Base-by-base conservation (phyloP, 1,140 invertebrate species). In the Hypothenemus hampei region DNA sequence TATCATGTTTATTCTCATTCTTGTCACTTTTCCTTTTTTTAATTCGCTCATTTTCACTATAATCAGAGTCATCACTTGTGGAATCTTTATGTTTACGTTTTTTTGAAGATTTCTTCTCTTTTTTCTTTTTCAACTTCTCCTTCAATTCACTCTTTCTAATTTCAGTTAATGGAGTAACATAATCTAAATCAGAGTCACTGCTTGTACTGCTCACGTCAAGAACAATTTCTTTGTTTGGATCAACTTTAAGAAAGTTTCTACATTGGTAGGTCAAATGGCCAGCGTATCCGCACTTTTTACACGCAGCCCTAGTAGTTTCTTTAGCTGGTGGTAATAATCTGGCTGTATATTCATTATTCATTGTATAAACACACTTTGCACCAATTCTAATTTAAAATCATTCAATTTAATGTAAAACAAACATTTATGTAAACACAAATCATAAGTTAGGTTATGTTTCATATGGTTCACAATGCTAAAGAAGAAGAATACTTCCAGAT, bases 241-340 rank as follows among this genome's bases (percentile, higher is more conserved):
- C 86, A 57, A 92, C 84, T 79, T 94, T 92, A 24, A 97, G 83
- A 73, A 97, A 97, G 72, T 98, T 98, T 64, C 93, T 75, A 72
- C 94, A 98, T 71, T 98, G 93, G 74, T 88, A 97, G 11, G 94
- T 97, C 62, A 98, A 78, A 73, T 98, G 95, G 22, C 95, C 95
- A 52, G 90, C 85, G 72, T 94, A 94, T 40, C 92, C 92, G 75
- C 92, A 95, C 71, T 94, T 94, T 70, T 91, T 92, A 70, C 92
- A 95, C 0, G 91, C 89, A 21, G 89, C 82, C 47, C 89, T 74
- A 19, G 83, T 73, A 36, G 56, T 60, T 88, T 87, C 70, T 87
- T 89, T 52, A 77, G 81, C 64, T 74, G 78, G 53, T 70, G 70
- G 66, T 19, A 71, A 24, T 20, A 69, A 45, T 37, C 63, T 56